Evolutionary conservation across 1,140 invertebrate genomes (phyloP), one percentile per base, ranked within the genome.

Genomic region (Anoplophora glabripennis): DNA sequence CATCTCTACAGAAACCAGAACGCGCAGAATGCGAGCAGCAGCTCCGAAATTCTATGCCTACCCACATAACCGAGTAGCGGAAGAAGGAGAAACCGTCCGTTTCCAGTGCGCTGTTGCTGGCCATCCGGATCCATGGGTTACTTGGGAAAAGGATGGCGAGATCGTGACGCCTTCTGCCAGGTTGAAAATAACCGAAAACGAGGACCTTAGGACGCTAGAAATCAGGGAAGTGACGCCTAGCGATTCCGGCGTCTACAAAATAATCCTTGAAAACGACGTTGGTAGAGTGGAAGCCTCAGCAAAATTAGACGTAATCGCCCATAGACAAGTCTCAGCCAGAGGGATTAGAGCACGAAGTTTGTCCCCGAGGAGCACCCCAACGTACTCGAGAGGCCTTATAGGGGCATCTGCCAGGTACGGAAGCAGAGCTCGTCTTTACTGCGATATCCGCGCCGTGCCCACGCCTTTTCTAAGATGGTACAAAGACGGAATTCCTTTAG

Each of bases 31-130:
- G 5, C 36, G 69, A 61, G 68, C 67, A 35, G 69, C 79, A 36
- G 79, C 88, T 1, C 90, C 91, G 0, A 90, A 90, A 75, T 94
- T 96, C 77, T 90, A 92, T 73, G 89, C 91, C 15, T 87, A 92
- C 55, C 92, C 92, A 1, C 89, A 91, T 70, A 92, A 93, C 72
- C 84, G 87, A 44, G 84, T 93, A 5, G 89, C 84, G 0, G 88
- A 92, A 70, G 88, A 91, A 75, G 90, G 91, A 7, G 89, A 93
- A 64, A 88, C 86, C 1, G 84, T 89, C 1, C 71, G 86, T 7
- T 92, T 94, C 75, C 87, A 91, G 65, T 91, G 89, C 66, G 85
- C 89, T 1, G 84, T 92, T 0, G 82, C 83, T 7, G 90, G 90
- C 1, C 80, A 90, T 64, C 90, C 90, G 0, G 76, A 82, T 0